Conservation (phyloP, 2,797 vertebrate genomes). For the Labroides dimidiatus region DNA sequence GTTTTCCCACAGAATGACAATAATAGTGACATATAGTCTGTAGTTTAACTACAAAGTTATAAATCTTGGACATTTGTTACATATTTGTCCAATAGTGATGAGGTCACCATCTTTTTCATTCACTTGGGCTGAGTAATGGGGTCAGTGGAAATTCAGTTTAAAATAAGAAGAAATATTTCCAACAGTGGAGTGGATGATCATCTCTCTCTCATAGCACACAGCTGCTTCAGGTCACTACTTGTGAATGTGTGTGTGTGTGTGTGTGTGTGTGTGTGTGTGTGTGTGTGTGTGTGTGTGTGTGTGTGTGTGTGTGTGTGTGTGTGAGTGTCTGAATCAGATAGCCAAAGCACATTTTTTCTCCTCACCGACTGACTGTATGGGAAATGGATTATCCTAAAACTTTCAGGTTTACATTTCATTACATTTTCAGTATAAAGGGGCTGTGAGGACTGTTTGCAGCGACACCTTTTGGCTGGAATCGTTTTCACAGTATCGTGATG, state of each 20-base stretch:
- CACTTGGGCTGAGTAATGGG: not conserved
- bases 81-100: not conserved
- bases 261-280: not conserved
- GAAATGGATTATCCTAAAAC: constrained; percentile 63
- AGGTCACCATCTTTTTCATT: constrained; percentile 6
- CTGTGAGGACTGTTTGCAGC: no score
- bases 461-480: no score
- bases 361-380: constrained; percentile 63
- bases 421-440: constrained; percentile 32
- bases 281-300: no score
- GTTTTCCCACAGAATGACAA: no score
- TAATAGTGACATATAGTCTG: no score
- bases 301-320: not conserved
- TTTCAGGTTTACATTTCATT: constrained; percentile 55
- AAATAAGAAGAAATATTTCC: constrained; percentile 26
- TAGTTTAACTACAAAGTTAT: no score
- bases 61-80: not conserved
- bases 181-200: constrained; percentile 13
- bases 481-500: no score
- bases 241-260: constrained; percentile 13
- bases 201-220: constrained; percentile 10
- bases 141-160: constrained; percentile 14
- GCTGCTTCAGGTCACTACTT: constrained; percentile 38
- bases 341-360: constrained; percentile 64
- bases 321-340: constrained; percentile 19